Evolutionary conservation across 2,888 invertebrate species (phyloP), one percentile per base, ranked within the genome.

Genomic region (Myopa testacea): DNA sequence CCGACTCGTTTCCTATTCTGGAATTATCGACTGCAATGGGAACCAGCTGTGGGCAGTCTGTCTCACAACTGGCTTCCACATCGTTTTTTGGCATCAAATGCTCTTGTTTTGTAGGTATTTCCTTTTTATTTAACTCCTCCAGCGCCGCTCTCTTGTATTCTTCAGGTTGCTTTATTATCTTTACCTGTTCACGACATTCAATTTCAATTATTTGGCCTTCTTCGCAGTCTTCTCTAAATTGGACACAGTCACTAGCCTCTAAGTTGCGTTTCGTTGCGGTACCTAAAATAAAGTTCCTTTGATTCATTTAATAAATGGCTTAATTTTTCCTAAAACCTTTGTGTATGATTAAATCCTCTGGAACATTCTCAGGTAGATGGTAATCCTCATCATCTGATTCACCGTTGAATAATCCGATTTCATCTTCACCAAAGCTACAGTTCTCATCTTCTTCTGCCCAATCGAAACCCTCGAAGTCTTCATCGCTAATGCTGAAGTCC

Each of bases 301-400:
- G 14, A 78, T 70, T n/a, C 5, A 58, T 4, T 12, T 58, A 63
- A 55, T 68, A 37, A 26, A 10, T n/a, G 0, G 7, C 2, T 26
- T 1, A 26, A 26, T 5, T 52, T 50, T 55, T 26, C 26, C 19
- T 38, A 37, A 38, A 52, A 82, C 86, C 86, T 78, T 75, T 81
- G 37, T 83, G 83, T 70, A 86, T 82, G 67, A 84, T 81, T 75
- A 85, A 79, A 80, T 87, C 86, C 78, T 87, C 86, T 12, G 80
- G 65, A 6, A 84, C 77, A 77, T 83, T 71, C 14, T 80, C 78
- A 0, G 85, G 84, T 55, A 84, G 78, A 37, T 80, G 63, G 69
- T 83, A 83, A 34, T 83, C 81, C 34, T 77, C 73, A 58, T 75
- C 75, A 60, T 75, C 70, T n/a, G 69, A 19, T 8, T 19, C 70